Conservation (phyloP, 1,140 invertebrate genomes). For the Lordiphosa stackelbergi region DNA sequence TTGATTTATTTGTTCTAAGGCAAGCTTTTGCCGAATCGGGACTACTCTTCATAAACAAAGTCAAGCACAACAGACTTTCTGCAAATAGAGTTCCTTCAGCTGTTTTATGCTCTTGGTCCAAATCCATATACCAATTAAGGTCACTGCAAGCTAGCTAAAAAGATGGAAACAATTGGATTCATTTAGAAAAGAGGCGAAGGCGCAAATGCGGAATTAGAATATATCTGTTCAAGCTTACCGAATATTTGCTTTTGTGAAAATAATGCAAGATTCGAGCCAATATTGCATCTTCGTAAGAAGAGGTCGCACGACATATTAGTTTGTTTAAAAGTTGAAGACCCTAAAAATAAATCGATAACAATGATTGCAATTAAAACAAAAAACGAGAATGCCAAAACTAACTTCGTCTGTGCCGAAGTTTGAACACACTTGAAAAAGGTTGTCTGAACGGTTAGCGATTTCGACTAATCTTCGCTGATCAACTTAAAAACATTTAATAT, state of each 20-base stretch:
- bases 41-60: slow-evolving; percentile 23
- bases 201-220: too few species aligned
- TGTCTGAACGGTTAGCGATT: too few species aligned
- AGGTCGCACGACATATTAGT: slow-evolving; percentile 27
- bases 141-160: slow-evolving; percentile 29
- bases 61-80: slow-evolving; percentile 23
- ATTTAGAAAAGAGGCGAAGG: not conserved
- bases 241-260: slow-evolving; percentile 13
- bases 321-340: slow-evolving; percentile 18
- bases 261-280: slow-evolving; percentile 29
- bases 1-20: slow-evolving; percentile 7
- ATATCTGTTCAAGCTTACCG: slow-evolving; percentile 11
- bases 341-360: not conserved
- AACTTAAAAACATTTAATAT: too few species aligned
- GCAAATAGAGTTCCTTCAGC: slow-evolving; percentile 13
- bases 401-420: too few species aligned
- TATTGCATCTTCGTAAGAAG: slow-evolving; percentile 25
- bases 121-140: slow-evolving; percentile 22
- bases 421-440: too few species aligned
- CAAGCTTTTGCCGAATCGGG: slow-evolving; percentile 15
- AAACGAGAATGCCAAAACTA: too few species aligned
- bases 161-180: not conserved
- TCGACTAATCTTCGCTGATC: too few species aligned
- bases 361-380: too few species aligned
- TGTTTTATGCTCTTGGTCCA: slow-evolving; percentile 16